These are phyloP conservation scores for Drosophila phalerata DNA, from an alignment of 2,888 invertebrate genomes.

Conservation along the genomic window DNA sequence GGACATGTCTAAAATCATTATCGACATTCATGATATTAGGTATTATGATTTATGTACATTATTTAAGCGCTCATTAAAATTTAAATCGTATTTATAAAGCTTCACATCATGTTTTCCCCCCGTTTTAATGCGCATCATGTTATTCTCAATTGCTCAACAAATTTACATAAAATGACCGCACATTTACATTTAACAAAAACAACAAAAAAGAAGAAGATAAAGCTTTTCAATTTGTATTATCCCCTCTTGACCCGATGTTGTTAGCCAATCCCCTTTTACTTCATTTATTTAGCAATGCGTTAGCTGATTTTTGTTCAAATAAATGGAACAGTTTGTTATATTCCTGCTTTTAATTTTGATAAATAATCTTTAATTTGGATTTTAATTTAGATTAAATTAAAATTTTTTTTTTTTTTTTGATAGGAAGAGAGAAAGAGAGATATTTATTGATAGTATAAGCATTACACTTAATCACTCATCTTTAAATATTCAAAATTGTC, in stretches of 20 bases:
- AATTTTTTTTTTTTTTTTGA: too few relatives aligned
- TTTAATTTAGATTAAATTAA: too few relatives aligned
- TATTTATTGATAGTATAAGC: too few relatives aligned
- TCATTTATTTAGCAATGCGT: constrained; percentile 17
- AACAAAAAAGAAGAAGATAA: constrained; percentile 4
- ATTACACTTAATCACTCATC: too few relatives aligned
- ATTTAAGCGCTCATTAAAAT: constrained; percentile 19
- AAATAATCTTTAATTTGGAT: background rate
- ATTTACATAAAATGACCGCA: constrained; percentile 36
- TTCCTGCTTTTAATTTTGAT: background rate
- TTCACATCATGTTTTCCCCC: background rate
- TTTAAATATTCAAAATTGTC: too few relatives aligned
- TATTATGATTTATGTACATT: constrained; percentile 52
- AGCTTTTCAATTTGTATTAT: constrained; percentile 32
- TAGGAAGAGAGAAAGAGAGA: too few relatives aligned
- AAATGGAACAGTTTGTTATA: background rate
- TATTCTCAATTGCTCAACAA: constrained; percentile 19
- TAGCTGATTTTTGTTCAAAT: constrained; percentile 5
- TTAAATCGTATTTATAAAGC: constrained; percentile 20
- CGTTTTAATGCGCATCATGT: constrained; percentile 6
- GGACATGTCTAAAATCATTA: constrained; percentile 20
- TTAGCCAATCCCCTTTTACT: background rate
- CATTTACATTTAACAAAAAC: constrained; percentile 17
- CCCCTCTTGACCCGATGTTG: constrained; percentile 7
- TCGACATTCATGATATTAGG: constrained; percentile 32